Percentiles rank a stretch among this genome's conserved stretches.
These are phyloP conservation scores for Sanderia malayensis DNA, from an alignment of 30 jellyfish, hydroid and myxozoan genomes.

Conservation along the genomic window DNA sequence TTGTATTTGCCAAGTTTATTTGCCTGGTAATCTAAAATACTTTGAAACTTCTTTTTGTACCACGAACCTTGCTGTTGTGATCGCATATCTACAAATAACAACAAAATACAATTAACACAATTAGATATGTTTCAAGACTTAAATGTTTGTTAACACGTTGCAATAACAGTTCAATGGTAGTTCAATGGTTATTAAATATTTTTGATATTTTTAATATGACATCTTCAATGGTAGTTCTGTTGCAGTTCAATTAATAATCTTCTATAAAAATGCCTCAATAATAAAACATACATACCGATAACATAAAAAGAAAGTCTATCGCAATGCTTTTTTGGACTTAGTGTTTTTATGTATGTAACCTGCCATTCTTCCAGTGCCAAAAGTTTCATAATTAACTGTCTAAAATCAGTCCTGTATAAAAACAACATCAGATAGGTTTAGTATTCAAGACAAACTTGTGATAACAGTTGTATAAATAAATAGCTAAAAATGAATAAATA, in stretches of 20 bases:
- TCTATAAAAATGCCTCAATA: too few relatives aligned
- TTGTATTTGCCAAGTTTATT: constrained; percentile 36
- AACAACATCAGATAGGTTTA: too few relatives aligned
- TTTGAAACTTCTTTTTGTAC: constrained; percentile 17
- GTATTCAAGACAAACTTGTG: too few relatives aligned
- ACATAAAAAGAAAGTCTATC: constrained; percentile 13
- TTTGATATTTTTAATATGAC: too few relatives aligned
- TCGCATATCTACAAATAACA: constrained; percentile 16
- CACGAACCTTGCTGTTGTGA: not conserved
- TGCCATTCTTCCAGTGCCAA: constrained; percentile 41
- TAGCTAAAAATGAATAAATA: too few relatives aligned
- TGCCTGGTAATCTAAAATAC: constrained; percentile 6
- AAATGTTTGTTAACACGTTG: not conserved
- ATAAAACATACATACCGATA: constrained; percentile 20
- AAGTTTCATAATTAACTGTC: constrained; percentile 11
- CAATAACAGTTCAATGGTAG: not conserved
- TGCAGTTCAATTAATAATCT: too few relatives aligned
- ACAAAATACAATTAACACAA: not conserved
- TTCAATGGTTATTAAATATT: too few relatives aligned
- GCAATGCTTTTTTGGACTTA: constrained; percentile 15
- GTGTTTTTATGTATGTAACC: constrained; percentile 23
- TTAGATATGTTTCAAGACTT: not conserved
- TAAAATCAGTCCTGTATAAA: not conserved
- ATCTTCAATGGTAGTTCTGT: too few relatives aligned
- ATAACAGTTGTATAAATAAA: too few relatives aligned